Conservation (phyloP, 2,113 vertebrate genomes). For the Scomber japonicus region DNA sequence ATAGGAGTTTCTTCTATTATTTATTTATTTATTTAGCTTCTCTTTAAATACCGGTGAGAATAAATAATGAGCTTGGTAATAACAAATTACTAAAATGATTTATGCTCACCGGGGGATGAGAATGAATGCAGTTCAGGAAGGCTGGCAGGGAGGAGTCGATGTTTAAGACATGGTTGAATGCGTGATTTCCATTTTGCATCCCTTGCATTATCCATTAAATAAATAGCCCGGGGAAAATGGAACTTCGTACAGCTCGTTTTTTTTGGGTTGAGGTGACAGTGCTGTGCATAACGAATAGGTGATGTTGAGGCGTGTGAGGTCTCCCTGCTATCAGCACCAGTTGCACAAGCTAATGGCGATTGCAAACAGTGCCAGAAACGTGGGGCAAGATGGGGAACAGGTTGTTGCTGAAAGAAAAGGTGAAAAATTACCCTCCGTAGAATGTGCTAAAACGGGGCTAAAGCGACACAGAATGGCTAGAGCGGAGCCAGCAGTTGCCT, state of each 20-base stretch:
- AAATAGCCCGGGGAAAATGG: constrained; percentile 77
- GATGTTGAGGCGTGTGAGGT: constrained; percentile 47
- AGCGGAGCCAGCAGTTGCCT: constrained; percentile 58
- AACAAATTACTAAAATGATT: constrained; percentile 73
- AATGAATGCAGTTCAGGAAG: constrained; percentile 50
- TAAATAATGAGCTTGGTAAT: constrained; percentile 73
- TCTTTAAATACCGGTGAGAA: constrained; percentile 66
- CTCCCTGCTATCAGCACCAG: constrained; percentile 42
- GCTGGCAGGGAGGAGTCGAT: constrained; percentile 50
- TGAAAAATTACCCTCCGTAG: constrained; percentile 55
- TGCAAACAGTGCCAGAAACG: constrained; percentile 29
- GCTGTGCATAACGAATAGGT: constrained; percentile 68
- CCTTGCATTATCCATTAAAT: constrained; percentile 82
- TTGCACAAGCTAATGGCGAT: constrained; percentile 39
- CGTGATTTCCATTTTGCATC: constrained; percentile 75
- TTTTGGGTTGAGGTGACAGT: constrained; percentile 51
- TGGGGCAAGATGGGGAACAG: constrained; percentile 45
- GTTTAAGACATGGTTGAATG: constrained; percentile 79
- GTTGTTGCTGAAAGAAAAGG: constrained; percentile 64
- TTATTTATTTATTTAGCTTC: constrained; percentile 20
- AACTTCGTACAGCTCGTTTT: constrained; percentile 53
- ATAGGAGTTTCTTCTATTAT: constrained; percentile 35
- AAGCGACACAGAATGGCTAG: constrained; percentile 49
- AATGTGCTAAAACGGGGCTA: constrained; percentile 32
- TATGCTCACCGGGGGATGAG: constrained; percentile 53